A percentile compares a stretch with the other conserved stretches of the same genome.
Conservation (phyloP, 2,113 vertebrate species). For the Uria lomvia region DNA sequence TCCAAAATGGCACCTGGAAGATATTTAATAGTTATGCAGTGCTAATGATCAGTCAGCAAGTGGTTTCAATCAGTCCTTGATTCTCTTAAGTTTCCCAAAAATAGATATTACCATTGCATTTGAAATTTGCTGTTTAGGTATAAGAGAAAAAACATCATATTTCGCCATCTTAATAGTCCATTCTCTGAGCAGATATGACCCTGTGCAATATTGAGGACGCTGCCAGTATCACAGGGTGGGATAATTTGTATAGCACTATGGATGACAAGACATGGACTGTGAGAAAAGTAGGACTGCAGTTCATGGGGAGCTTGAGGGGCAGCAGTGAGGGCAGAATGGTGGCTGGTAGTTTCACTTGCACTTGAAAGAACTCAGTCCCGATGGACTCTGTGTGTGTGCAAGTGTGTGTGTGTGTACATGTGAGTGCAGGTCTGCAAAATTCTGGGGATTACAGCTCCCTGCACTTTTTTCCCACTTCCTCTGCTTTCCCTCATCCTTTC, state of each 20-base stretch:
- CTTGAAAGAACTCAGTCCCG: neutral
- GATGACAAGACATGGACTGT: neutral
- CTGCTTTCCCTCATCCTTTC: neutral
- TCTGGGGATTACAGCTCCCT: neutral
- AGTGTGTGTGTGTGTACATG: neutral
- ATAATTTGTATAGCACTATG: neutral
- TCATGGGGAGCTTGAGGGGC: neutral
- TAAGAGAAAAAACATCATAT: neutral
- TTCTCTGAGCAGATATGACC: neutral
- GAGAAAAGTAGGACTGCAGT: neutral
- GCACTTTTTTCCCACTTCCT: neutral
- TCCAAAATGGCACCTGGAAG: neutral
- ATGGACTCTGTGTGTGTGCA: neutral
- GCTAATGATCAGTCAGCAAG: neutral
- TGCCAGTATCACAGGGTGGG: neutral
- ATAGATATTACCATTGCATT: neutral
- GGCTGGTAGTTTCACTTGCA: neutral
- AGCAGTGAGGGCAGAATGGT: neutral
- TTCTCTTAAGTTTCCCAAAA: neutral
- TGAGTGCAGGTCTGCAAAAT: neutral
- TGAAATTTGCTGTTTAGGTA: neutral
- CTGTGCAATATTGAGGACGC: neutral
- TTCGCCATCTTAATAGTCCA: neutral
- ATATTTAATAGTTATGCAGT: neutral
- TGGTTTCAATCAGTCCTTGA: neutral